Conservation (phyloP, 2,888 invertebrate genomes). For the Crocallis elinguaria region DNA sequence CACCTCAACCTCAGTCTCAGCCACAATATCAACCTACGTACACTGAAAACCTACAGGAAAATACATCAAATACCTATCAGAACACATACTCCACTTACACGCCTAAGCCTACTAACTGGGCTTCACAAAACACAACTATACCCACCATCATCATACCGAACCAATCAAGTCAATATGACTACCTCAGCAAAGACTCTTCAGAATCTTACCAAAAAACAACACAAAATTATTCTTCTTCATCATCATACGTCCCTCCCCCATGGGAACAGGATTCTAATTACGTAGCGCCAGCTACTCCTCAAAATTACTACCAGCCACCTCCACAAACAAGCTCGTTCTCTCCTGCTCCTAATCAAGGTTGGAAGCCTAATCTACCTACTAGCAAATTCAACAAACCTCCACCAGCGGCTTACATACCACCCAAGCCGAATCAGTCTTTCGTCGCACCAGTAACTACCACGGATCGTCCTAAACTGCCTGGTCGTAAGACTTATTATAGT, state of each 20-base stretch:
- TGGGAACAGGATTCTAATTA: slow-evolving; percentile 78
- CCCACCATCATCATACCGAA: slow-evolving; percentile 40
- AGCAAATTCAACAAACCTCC: slow-evolving; percentile 66
- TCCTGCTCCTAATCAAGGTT: slow-evolving; percentile 49
- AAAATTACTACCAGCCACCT: slow-evolving; percentile 65
- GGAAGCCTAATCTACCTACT: slow-evolving; percentile 60
- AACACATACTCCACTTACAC: slow-evolving; percentile 54
- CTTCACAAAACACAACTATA: slow-evolving; percentile 35
- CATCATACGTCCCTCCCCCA: slow-evolving; percentile 77
- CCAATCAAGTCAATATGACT: slow-evolving; percentile 62
- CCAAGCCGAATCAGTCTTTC: slow-evolving; percentile 79
- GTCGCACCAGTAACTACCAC: slow-evolving; percentile 60
- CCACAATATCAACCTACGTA: slow-evolving; percentile 53
- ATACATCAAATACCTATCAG: slow-evolving; percentile 45
- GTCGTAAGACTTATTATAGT: slow-evolving; percentile 79
- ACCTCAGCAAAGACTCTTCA: slow-evolving; percentile 50
- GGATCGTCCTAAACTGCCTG: slow-evolving; percentile 63
- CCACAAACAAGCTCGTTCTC: slow-evolving; percentile 49
- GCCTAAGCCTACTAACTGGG: slow-evolving; percentile 66
- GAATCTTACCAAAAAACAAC: slow-evolving; percentile 68
- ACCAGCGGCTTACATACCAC: slow-evolving; percentile 74
- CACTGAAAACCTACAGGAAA: slow-evolving; percentile 57
- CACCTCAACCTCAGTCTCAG: slow-evolving; percentile 10
- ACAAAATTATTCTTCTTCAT: slow-evolving; percentile 68
- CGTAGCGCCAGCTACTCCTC: slow-evolving; percentile 54